Conservation (phyloP, 2,797 vertebrate species). For the Diplodus puntazzo region DNA sequence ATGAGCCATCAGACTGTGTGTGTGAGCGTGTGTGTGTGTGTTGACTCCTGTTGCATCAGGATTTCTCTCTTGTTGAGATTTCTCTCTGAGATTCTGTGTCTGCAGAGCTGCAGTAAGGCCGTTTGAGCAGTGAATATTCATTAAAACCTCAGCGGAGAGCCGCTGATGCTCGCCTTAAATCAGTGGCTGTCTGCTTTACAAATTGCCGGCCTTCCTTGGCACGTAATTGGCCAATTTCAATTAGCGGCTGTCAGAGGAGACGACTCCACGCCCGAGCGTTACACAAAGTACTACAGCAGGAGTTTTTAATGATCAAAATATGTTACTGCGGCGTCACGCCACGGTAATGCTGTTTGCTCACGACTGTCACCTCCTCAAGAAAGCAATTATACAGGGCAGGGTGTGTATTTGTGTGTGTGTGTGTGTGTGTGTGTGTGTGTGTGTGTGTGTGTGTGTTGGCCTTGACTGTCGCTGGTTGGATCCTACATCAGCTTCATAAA, state of each 20-base stretch:
- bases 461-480: not conserved
- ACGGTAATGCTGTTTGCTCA: conserved; percentile 53
- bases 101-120: conserved; percentile 24
- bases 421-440: not conserved
- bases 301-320: conserved; percentile 76
- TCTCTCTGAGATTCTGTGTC: conserved; percentile 26
- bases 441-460: not conserved
- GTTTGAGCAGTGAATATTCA: conserved; percentile 71
- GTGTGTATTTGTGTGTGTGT: not conserved
- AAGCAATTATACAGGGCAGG: conserved; percentile 63
- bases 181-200: conserved; percentile 75
- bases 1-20: conserved; percentile 34
- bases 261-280: conserved; percentile 42
- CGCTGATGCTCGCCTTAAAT: conserved; percentile 62
- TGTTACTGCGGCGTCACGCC: conserved; percentile 49
- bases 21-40: not conserved
- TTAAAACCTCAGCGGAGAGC: conserved; percentile 48
- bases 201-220: conserved; percentile 60
- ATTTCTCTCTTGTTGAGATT: conserved; percentile 37
- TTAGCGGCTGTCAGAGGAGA: conserved; percentile 76
- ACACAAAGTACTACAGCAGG: conserved; percentile 56
- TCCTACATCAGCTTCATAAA: conserved; percentile 34
- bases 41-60: conserved; percentile 40
- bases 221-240: conserved; percentile 82
- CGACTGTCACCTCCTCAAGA: conserved; percentile 65